Conservation (phyloP, 2,888 invertebrate genomes). For the Microdon myrmicae region DNA sequence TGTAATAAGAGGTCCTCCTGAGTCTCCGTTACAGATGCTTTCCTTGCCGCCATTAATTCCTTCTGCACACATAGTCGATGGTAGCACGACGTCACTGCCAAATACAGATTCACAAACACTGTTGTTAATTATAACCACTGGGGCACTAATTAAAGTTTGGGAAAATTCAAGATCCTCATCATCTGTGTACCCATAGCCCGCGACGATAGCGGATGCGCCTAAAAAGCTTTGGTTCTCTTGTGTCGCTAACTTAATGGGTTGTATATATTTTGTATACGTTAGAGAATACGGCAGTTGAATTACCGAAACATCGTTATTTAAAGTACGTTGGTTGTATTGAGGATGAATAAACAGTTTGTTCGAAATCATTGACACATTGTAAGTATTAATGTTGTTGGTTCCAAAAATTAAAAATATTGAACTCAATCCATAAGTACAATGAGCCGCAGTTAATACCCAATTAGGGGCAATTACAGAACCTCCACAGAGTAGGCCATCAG, state of each 20-base stretch:
- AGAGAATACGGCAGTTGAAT: conserved; percentile 57
- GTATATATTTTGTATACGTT: conserved; percentile 54
- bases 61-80: conserved; percentile 58
- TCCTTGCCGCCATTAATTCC: conserved; percentile 57
- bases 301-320: conserved; percentile 62
- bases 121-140: conserved; percentile 59
- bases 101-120: conserved; percentile 55
- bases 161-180: conserved; percentile 61
- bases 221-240: conserved; percentile 54
- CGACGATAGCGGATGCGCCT: conserved; percentile 56
- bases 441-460: conserved; percentile 64
- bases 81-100: conserved; percentile 54
- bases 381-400: conserved; percentile 55
- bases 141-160: conserved; percentile 56
- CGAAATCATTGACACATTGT: conserved; percentile 57
- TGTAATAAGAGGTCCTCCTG: conserved; percentile 61
- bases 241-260: conserved; percentile 57
- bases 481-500: conserved; percentile 60
- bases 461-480: conserved; percentile 59
- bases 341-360: conserved; percentile 58
- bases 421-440: conserved; percentile 57
- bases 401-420: conserved; percentile 60
- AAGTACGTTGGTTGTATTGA: conserved; percentile 56
- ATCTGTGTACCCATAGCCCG: conserved; percentile 60
- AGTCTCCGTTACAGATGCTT: conserved; percentile 64